A percentile compares a stretch with the other conserved stretches of the same genome.
Conservation (phyloP, 2,797 vertebrate genomes). For the Sebastes taczanowskii region DNA sequence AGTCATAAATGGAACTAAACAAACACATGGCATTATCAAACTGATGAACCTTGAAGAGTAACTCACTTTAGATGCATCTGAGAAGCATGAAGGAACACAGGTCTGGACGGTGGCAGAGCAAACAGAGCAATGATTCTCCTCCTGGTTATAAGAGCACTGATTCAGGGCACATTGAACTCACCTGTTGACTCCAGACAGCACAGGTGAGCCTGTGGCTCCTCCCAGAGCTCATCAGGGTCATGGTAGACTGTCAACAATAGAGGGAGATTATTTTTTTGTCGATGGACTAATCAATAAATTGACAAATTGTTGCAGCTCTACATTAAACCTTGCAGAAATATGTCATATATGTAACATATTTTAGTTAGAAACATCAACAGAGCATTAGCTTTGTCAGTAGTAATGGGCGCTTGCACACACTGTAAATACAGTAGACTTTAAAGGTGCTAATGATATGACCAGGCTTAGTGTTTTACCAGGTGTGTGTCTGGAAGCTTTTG, state of each 20-base stretch:
- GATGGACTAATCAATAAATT: neutral
- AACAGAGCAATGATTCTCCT: neutral
- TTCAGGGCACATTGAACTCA: neutral
- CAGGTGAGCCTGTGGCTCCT: neutral
- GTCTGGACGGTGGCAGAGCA: neutral
- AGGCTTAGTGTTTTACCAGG: slow-evolving; percentile 37
- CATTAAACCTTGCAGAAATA: neutral
- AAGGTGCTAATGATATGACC: slow-evolving; percentile 17
- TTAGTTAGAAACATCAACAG: neutral
- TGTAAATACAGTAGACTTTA: neutral
- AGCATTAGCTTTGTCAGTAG: neutral
- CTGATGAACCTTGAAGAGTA: neutral
- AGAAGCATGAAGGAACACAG: neutral
- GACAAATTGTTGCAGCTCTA: neutral
- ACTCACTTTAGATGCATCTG: neutral
- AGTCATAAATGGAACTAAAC: neutral
- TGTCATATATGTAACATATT: neutral
- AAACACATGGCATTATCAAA: neutral
- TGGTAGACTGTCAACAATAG: neutral
- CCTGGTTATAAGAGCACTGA: neutral
- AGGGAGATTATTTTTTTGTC: neutral
- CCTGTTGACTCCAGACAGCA: neutral
- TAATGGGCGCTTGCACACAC: neutral
- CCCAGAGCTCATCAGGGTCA: neutral
- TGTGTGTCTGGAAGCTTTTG: slow-evolving; percentile 15